Conservation (phyloP, 2,113 vertebrate genomes). For the Myotis davidii region DNA sequence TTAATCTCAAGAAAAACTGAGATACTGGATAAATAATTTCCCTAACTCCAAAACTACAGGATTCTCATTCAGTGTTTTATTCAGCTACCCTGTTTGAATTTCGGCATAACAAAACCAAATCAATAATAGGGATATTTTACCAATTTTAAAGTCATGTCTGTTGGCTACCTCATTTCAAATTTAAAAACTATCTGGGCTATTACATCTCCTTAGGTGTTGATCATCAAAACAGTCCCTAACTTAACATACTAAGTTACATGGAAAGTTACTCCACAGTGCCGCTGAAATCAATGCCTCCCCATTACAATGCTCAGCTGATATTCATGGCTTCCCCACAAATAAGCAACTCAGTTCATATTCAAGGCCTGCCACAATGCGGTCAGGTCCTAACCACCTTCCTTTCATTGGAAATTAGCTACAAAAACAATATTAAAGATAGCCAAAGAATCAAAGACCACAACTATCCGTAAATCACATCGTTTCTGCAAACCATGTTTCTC, state of each 20-base stretch:
- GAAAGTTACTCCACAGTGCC: not conserved
- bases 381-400: not conserved
- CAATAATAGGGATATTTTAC: not conserved
- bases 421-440: not conserved
- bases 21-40: not conserved
- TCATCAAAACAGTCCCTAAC: not conserved
- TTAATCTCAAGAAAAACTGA: not conserved
- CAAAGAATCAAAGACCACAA: not conserved
- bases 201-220: no score
- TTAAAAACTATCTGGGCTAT: not conserved
- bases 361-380: not conserved
- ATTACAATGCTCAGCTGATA: no score
- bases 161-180: not conserved
- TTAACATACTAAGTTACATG: not conserved
- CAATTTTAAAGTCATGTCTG: not conserved
- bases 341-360: not conserved
- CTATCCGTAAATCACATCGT: fast-evolving
- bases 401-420: not conserved
- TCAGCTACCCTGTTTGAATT: not conserved
- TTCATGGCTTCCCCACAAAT: not conserved
- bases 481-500: not conserved
- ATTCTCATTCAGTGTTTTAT: not conserved
- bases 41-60: no score
- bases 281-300: not conserved
- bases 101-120: not conserved